Evolutionary conservation across 35 echinoderm and acorn worm genomes (phyloP).

Genomic region (Patiria miniata): DNA sequence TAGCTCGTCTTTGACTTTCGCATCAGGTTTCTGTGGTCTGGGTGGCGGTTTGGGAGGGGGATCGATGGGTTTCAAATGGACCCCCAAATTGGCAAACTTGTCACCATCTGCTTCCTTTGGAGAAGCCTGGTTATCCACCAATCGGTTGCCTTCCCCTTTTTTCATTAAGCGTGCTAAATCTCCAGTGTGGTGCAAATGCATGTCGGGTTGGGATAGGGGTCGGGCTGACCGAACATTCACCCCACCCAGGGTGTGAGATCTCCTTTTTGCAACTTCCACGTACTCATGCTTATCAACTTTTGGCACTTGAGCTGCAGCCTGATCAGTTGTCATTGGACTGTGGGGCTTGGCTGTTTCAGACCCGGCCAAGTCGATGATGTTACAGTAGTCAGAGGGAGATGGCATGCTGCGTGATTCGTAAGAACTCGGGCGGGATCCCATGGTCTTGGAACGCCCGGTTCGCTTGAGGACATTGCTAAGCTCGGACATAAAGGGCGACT

Average conservation of each 20-base stretch:
- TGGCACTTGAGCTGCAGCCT: too few species aligned
- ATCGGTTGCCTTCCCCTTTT: background rate
- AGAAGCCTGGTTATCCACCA: too few species aligned
- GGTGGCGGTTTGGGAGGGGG: background rate
- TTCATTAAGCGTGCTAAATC: background rate
- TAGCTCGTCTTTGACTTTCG: background rate
- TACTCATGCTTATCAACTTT: background rate
- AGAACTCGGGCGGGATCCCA: background rate
- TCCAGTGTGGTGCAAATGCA: background rate
- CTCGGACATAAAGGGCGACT: background rate
- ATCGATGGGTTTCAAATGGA: too few species aligned
- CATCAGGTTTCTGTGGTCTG: background rate
- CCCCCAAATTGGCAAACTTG: too few species aligned
- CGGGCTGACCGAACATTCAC: background rate
- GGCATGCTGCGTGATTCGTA: background rate
- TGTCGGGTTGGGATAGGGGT: background rate
- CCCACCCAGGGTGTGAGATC: background rate
- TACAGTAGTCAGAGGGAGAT: background rate
- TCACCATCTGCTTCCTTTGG: too few species aligned
- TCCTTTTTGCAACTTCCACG: background rate
- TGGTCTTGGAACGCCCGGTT: background rate
- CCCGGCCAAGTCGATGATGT: background rate
- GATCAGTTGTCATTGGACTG: too few species aligned
- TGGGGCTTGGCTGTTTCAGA: background rate
- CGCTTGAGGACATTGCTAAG: background rate